Conservation (phyloP, 1,140 invertebrate species). For the Bombus consobrinus region DNA sequence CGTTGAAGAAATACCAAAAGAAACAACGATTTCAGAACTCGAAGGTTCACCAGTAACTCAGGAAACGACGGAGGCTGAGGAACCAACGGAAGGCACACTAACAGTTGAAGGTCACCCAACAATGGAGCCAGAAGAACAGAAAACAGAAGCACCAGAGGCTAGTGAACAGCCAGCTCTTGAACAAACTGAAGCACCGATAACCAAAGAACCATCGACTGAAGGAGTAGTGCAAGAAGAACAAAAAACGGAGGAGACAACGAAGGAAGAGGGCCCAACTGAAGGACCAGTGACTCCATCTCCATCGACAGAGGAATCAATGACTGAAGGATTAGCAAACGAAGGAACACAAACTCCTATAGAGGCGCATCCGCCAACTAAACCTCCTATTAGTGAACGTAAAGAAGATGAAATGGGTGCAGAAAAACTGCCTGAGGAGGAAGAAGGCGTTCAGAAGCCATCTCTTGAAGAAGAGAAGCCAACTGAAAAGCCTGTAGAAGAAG, state of each 20-base stretch:
- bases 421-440: constrained; percentile 15
- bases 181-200: constrained; percentile 53
- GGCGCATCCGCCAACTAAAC: constrained; percentile 5
- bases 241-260: constrained; percentile 3
- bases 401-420: constrained; percentile 27
- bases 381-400: constrained; percentile 32
- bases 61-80: neutral
- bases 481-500: constrained; percentile 28
- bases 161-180: constrained; percentile 11
- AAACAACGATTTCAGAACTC: constrained; percentile 28
- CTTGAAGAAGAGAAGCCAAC: constrained; percentile 45
- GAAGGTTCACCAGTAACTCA: neutral
- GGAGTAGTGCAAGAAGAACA: constrained; percentile 35
- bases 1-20: constrained; percentile 27
- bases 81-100: neutral
- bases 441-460: constrained; percentile 46
- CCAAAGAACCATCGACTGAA: constrained; percentile 46
- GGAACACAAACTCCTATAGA: neutral
- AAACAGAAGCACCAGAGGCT: constrained; percentile 13
- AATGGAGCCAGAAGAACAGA: neutral
- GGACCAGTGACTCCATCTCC: neutral
- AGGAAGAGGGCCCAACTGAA: constrained; percentile 11
- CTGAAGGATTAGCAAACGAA: neutral
- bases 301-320: neutral
- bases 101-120: constrained; percentile 2